phyloP scores from a whole-genome alignment of 2,797 vertebrate genomes.

The Myotis vivesi region DNA sequence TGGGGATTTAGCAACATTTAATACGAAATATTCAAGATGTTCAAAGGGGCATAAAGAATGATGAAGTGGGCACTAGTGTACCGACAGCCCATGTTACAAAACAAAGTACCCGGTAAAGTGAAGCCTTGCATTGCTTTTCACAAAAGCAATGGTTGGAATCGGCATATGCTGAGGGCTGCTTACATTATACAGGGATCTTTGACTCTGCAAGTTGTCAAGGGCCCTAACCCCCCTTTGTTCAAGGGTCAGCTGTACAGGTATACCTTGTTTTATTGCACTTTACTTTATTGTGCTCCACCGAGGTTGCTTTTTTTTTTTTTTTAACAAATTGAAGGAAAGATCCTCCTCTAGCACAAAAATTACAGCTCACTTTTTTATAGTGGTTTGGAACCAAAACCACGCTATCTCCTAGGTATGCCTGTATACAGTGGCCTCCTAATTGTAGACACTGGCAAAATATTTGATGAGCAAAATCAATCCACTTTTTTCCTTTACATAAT shows the following conservation, averaged over 20 bases:
- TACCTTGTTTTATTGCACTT: not conserved
- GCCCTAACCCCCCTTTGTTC: not conserved
- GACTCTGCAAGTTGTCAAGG: not conserved
- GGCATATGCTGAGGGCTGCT: not conserved
- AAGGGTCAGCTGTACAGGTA: not conserved
- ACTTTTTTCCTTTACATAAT: constrained; percentile 36
- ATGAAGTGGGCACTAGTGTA: not conserved
- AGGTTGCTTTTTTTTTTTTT: not conserved
- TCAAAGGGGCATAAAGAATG: constrained; percentile 2
- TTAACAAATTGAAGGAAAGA: not conserved
- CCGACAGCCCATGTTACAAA: not conserved
- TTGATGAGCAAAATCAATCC: constrained; percentile 16
- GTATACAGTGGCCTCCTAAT: not conserved
- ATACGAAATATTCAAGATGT: constrained; percentile 25
- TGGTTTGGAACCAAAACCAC: not conserved
- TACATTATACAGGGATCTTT: not conserved
- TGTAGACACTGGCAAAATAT: not conserved
- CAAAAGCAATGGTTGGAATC: not conserved
- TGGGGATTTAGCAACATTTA: constrained; percentile 17
- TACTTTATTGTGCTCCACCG: not conserved
- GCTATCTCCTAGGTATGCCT: not conserved
- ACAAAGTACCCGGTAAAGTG: not conserved
- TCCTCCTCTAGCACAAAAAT: not conserved
- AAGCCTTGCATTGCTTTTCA: not conserved
- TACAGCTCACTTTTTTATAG: not conserved